phyloP scores from a whole-genome alignment of 2,888 invertebrate species.

The Eupithecia subumbrata region DNA sequence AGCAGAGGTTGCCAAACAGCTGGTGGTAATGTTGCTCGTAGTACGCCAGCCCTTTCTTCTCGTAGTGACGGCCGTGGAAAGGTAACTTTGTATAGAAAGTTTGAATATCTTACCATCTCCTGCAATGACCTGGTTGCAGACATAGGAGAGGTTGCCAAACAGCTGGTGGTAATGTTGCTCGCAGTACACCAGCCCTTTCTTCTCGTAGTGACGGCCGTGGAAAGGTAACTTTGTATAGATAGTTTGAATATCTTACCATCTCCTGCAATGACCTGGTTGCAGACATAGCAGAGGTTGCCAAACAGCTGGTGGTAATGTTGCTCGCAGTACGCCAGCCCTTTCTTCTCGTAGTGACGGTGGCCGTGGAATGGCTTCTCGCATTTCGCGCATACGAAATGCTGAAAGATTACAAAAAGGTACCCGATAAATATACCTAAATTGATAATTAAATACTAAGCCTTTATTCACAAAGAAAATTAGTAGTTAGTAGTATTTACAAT shows the following conservation, averaged over 20 bases:
- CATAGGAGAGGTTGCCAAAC: conserved; percentile 99
- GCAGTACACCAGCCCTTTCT: conserved; percentile 95
- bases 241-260: conserved; percentile 89
- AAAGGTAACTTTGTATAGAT: conserved; percentile 85
- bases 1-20: conserved; percentile 99
- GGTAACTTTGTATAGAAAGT: conserved; percentile 74
- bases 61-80: conserved; percentile 99
- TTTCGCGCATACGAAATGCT: conserved; percentile 99
- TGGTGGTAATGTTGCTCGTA: conserved; percentile 98
- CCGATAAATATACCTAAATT: background rate
- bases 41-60: conserved; percentile 89
- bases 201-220: conserved; percentile 99
- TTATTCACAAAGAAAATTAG: too few species aligned
- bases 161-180: conserved; percentile 99
- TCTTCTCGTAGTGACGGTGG: conserved; percentile 99
- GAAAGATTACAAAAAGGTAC: conserved; percentile 52
- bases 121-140: conserved; percentile 98
- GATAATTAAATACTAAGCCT: too few species aligned
- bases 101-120: conserved; percentile 93
- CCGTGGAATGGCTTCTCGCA: conserved; percentile 99
- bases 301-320: conserved; percentile 99
- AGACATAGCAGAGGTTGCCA: conserved; percentile 99
- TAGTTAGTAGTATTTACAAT: too few species aligned
- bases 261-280: conserved; percentile 98
- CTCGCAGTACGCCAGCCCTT: conserved; percentile 99